Percentiles rank a stretch among this genome's conserved stretches.
phyloP scores from a whole-genome alignment of 2,888 invertebrate genomes.

The Microplitis manilae region DNA sequence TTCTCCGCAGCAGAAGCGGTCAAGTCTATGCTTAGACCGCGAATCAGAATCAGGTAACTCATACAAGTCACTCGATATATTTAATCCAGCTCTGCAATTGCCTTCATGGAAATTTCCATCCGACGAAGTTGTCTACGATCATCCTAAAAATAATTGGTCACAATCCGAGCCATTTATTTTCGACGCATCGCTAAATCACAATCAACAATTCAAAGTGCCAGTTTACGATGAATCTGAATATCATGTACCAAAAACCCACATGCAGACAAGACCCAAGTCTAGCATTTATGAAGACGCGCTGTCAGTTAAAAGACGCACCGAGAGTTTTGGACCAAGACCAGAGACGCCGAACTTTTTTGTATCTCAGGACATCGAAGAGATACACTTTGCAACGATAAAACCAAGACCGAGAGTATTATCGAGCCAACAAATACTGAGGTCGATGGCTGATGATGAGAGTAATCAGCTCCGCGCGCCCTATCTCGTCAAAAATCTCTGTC shows the following conservation, averaged over 20 bases:
- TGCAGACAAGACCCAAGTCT: conserved; percentile 48
- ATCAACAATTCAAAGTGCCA: neutral
- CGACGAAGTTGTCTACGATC: conserved; percentile 49
- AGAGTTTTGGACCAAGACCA: neutral
- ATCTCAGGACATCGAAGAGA: conserved; percentile 8
- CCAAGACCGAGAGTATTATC: conserved; percentile 47
- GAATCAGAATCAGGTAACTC: neutral
- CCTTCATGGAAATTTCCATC: conserved; percentile 44
- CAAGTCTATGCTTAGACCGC: too few species aligned
- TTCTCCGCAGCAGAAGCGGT: neutral
- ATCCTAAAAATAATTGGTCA: conserved; percentile 49
- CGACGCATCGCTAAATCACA: neutral
- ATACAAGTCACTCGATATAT: neutral
- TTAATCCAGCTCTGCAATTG: neutral
- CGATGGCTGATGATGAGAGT: conserved; percentile 26
- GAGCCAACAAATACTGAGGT: conserved; percentile 42
- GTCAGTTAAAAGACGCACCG: conserved; percentile 49
- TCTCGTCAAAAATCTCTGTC: neutral
- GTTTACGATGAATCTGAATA: conserved; percentile 41
- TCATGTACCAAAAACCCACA: conserved; percentile 50
- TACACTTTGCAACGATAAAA: conserved; percentile 51
- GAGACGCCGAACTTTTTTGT: conserved; percentile 41
- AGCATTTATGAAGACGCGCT: conserved; percentile 55
- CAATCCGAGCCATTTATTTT: conserved; percentile 50
- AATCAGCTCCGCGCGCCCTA: conserved; percentile 5